phyloP scores from a whole-genome alignment of 2,113 vertebrate genomes.

The Clarias gariepinus region DNA sequence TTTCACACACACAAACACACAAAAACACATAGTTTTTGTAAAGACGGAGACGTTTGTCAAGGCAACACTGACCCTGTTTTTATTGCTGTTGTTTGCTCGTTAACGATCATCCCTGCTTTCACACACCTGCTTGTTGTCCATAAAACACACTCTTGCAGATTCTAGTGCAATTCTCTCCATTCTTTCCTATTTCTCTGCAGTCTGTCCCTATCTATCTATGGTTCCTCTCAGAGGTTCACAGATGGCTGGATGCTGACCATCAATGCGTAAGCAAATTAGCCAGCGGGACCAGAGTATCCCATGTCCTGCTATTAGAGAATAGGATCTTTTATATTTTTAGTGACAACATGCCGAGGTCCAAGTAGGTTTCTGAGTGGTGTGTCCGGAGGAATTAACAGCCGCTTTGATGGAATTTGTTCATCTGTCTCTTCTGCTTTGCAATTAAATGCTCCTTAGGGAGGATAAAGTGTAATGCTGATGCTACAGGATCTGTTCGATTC shows the following conservation, averaged over 20 bases:
- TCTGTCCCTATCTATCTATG: background rate
- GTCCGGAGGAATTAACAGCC: slow-evolving; percentile 34
- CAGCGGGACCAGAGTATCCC: background rate
- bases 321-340: slow-evolving; percentile 37
- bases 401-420: slow-evolving; percentile 28
- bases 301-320: background rate
- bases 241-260: slow-evolving; percentile 51
- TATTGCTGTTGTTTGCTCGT: background rate
- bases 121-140: background rate
- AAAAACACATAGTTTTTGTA: background rate
- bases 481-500: background rate
- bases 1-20: background rate
- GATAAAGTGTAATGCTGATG: slow-evolving; percentile 38
- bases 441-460: slow-evolving; percentile 51
- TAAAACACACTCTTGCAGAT: background rate
- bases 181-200: background rate
- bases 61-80: background rate
- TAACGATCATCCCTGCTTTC: background rate
- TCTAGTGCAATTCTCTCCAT: background rate
- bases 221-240: slow-evolving; percentile 44
- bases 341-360: slow-evolving; percentile 54
- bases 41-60: background rate
- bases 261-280: slow-evolving; percentile 54
- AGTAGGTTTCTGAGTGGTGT: slow-evolving; percentile 18
- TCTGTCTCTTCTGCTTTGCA: slow-evolving; percentile 30